Evolutionary conservation across 2,888 invertebrate genomes (phyloP).

Genomic region (Cynaeus angustus): DNA sequence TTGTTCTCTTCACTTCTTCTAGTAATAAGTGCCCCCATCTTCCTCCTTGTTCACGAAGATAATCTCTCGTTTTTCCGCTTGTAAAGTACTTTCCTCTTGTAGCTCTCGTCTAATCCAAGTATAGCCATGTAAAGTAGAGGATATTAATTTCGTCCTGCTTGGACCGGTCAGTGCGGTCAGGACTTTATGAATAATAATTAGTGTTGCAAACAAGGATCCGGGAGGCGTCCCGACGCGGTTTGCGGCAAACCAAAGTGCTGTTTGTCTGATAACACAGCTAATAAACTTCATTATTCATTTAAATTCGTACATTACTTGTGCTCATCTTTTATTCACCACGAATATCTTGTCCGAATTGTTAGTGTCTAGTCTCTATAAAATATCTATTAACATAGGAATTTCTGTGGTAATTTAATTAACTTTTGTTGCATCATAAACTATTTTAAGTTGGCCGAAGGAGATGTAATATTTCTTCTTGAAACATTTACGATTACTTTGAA

Average conservation of each 20-base stretch:
- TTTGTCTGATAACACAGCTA: constrained; percentile 45
- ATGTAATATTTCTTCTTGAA: constrained; percentile 55
- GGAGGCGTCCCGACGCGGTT: constrained; percentile 66
- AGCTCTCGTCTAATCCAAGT: constrained; percentile 59
- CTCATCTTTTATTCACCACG: constrained; percentile 10
- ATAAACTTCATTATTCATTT: constrained; percentile 37
- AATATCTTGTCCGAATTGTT: neutral
- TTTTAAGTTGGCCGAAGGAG: constrained; percentile 38
- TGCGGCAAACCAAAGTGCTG: constrained; percentile 61
- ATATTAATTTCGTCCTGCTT: constrained; percentile 70
- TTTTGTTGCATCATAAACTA: constrained; percentile 51
- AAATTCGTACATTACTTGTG: constrained; percentile 11
- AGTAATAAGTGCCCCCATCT: constrained; percentile 11
- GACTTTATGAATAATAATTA: constrained; percentile 72
- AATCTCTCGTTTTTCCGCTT: neutral
- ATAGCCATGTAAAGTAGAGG: constrained; percentile 66
- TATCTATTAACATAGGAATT: constrained; percentile 43
- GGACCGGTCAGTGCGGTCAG: constrained; percentile 68
- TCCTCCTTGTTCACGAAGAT: neutral
- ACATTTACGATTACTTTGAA: constrained; percentile 65
- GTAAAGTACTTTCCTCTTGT: constrained; percentile 16
- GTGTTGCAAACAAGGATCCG: constrained; percentile 70
- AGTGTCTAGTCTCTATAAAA: constrained; percentile 38
- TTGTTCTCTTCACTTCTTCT: constrained; percentile 17
- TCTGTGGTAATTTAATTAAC: constrained; percentile 43